A percentile compares a stretch with the other conserved stretches of the same genome.
Evolutionary conservation across 1,140 invertebrate species (phyloP).

Genomic region (Listronotus bonariensis): DNA sequence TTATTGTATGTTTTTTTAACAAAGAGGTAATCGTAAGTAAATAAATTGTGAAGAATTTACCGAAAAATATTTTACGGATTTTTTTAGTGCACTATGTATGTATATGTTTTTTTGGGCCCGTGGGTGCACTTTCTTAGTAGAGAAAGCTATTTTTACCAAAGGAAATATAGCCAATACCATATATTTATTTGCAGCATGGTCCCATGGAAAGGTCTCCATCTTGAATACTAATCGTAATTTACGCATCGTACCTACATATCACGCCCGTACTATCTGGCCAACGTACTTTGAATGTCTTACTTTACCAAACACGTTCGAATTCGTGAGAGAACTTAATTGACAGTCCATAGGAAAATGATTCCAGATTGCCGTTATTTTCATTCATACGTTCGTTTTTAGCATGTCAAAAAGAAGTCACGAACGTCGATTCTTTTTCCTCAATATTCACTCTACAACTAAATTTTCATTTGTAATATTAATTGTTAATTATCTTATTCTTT

Average conservation of each 20-base stretch:
- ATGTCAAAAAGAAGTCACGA: conserved; percentile 20
- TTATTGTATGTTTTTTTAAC: too few relatives aligned
- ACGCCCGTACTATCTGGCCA: conserved; percentile 36
- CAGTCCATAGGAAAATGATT: conserved; percentile 28
- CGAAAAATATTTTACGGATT: too few relatives aligned
- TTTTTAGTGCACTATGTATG: too few relatives aligned
- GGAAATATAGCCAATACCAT: conserved; percentile 33
- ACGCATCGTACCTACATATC: conserved; percentile 38
- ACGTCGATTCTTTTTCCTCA: too few relatives aligned
- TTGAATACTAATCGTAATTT: conserved; percentile 35
- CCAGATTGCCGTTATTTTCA: conserved; percentile 34
- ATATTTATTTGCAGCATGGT: conserved; percentile 30
- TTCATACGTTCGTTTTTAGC: conserved; percentile 34
- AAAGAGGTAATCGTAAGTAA: too few relatives aligned
- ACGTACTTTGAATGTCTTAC: conserved; percentile 41
- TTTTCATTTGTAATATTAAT: too few relatives aligned
- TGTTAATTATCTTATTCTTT: too few relatives aligned
- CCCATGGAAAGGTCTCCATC: conserved; percentile 15
- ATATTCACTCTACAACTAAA: background rate
- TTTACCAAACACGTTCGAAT: conserved; percentile 37
- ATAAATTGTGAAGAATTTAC: too few relatives aligned
- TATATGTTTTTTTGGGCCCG: too few relatives aligned
- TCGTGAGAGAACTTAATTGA: conserved; percentile 42
- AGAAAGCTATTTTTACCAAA: conserved; percentile 35
- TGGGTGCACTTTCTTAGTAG: conserved; percentile 10